These are phyloP conservation scores for Pantherophis alleghaniensis DNA, from an alignment of 2,797 vertebrate species.

Conservation along the genomic window DNA sequence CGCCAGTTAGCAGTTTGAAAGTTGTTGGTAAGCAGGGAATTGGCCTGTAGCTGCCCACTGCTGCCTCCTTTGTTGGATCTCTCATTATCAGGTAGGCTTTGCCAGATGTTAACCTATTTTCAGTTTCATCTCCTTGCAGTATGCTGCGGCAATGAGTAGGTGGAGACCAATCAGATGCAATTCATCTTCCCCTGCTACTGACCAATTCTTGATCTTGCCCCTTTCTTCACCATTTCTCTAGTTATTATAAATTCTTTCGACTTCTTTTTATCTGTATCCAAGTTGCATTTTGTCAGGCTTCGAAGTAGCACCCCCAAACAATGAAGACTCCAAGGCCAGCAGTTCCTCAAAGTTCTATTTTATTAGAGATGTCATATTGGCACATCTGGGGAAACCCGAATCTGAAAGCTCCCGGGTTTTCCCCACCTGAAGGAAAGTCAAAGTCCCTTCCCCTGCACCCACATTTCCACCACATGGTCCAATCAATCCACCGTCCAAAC, in stretches of 20 bases:
- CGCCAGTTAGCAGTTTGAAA: background rate
- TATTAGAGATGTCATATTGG: too few species aligned
- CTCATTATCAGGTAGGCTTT: background rate
- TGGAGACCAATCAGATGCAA: background rate
- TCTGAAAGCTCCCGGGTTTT: too few species aligned
- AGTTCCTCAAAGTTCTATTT: too few species aligned
- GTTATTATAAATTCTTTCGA: background rate
- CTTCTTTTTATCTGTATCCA: background rate
- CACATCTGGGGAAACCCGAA: too few species aligned
- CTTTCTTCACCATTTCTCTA: background rate
- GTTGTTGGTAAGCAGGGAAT: background rate
- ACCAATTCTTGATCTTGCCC: background rate
- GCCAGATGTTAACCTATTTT: background rate
- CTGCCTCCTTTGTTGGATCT: background rate
- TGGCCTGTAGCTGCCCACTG: background rate
- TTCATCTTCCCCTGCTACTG: background rate
- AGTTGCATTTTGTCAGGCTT: background rate
- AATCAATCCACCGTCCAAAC: too few species aligned
- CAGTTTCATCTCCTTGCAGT: background rate
- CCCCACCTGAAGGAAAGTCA: too few species aligned
- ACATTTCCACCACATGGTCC: too few species aligned
- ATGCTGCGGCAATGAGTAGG: background rate
- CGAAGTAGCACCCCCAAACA: too few species aligned
- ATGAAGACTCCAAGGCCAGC: too few species aligned
- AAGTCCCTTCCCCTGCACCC: too few species aligned